A percentile compares a stretch with the other conserved stretches of the same genome.
phyloP scores from a whole-genome alignment of 2,888 invertebrate species.

The Mamestra brassicae region DNA sequence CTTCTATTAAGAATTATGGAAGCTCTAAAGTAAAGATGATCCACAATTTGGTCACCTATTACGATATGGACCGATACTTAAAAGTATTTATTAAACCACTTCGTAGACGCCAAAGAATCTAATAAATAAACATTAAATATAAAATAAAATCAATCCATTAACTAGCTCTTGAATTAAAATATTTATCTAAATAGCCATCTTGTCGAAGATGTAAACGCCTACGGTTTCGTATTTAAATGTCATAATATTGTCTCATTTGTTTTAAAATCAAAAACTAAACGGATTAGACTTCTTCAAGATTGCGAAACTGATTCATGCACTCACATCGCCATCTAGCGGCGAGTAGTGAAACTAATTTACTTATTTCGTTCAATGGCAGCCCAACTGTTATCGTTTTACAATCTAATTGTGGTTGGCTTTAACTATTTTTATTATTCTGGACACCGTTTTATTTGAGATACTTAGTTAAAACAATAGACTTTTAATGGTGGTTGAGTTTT shows the following conservation, averaged over 20 bases:
- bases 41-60: background rate
- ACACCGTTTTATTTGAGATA: constrained; percentile 33
- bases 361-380: constrained; percentile 22
- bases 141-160: constrained; percentile 6
- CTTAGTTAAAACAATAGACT: constrained; percentile 44
- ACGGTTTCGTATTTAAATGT: constrained; percentile 46
- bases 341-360: constrained; percentile 63
- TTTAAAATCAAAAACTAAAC: constrained; percentile 21
- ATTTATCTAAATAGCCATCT: constrained; percentile 54
- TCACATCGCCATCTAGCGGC: constrained; percentile 71
- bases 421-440: constrained; percentile 32
- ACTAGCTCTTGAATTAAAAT: constrained; percentile 32
- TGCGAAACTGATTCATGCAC: constrained; percentile 11
- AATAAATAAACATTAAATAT: background rate
- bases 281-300: background rate
- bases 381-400: constrained; percentile 34
- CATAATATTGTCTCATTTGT: constrained; percentile 39
- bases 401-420: constrained; percentile 52
- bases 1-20: background rate
- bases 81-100: constrained; percentile 13
- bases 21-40: background rate
- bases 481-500: constrained; percentile 46
- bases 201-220: constrained; percentile 45
- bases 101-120: background rate
- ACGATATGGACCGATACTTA: constrained; percentile 14